Percentiles rank a stretch among this genome's conserved stretches.
Conservation (phyloP, 2,113 vertebrate genomes). For the Rhinolophus sinicus region DNA sequence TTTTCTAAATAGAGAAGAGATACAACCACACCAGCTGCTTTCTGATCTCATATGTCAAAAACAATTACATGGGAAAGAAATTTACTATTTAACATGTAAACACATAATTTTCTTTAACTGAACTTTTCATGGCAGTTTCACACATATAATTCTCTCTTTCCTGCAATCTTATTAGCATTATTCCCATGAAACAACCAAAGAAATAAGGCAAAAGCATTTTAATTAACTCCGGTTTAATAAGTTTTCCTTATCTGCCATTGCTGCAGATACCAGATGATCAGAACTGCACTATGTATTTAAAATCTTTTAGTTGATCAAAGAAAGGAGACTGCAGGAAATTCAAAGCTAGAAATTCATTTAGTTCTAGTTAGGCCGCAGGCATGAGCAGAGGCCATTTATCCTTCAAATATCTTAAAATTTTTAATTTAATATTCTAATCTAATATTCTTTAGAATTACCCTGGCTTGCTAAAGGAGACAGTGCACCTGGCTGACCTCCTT, state of each 20-base stretch:
- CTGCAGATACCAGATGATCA: conserved; percentile 15
- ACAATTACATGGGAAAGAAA: conserved; percentile 10
- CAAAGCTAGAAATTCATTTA: conserved; percentile 41
- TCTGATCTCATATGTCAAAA: conserved; percentile 32
- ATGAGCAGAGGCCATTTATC: conserved; percentile 14
- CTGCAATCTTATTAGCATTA: conserved; percentile 53
- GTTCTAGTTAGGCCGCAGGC: background rate
- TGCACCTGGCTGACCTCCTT: background rate
- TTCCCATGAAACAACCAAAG: conserved; percentile 17
- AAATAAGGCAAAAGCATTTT: conserved; percentile 62
- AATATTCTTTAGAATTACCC: background rate
- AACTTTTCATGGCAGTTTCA: background rate
- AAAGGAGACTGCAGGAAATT: conserved; percentile 36
- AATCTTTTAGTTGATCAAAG: conserved; percentile 60
- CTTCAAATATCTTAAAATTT: conserved; percentile 18
- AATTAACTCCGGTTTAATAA: conserved; percentile 66
- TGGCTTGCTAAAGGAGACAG: background rate
- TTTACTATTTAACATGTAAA: background rate
- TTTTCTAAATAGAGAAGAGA: background rate
- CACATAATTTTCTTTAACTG: background rate
- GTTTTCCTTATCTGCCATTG: conserved; percentile 55
- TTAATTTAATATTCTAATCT: background rate
- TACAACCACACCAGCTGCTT: background rate
- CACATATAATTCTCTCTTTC: background rate
- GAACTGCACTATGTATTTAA: background rate